Percentiles rank a stretch among this genome's conserved stretches.
phyloP scores from a whole-genome alignment of 2,113 vertebrate species.

The Lipophrys pholis region DNA sequence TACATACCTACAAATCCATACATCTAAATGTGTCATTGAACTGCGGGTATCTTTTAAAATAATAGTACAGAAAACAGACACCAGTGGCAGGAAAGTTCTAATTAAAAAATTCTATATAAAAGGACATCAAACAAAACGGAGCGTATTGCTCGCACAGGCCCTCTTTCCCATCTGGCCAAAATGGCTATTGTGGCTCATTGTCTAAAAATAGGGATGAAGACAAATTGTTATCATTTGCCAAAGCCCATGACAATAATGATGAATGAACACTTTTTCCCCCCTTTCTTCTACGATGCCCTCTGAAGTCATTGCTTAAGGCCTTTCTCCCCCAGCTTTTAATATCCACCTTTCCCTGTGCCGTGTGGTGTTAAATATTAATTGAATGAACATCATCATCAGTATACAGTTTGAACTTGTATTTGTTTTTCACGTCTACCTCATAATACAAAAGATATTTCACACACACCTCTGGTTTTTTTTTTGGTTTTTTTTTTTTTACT shows the following conservation, averaged over 20 bases:
- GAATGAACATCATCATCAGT: conserved; percentile 85
- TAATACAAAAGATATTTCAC: not conserved
- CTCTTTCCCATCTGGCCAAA: conserved; percentile 96
- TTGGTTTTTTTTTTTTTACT: not conserved
- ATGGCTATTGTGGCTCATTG: conserved; percentile 99
- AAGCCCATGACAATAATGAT: conserved; percentile 99
- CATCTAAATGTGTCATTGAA: conserved; percentile 71
- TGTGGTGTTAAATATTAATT: conserved; percentile 89
- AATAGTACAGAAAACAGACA: conserved; percentile 41
- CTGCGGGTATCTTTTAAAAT: conserved; percentile 50
- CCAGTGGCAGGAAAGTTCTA: conserved; percentile 63
- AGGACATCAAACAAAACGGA: conserved; percentile 76
- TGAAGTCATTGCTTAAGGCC: conserved; percentile 99
- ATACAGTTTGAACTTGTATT: conserved; percentile 7
- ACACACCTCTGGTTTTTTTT: too few relatives aligned
- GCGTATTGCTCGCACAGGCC: conserved; percentile 90
- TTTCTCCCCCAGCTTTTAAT: conserved; percentile 74
- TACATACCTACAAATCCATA: conserved; percentile 37
- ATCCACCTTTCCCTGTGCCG: conserved; percentile 61
- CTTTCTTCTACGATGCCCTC: conserved; percentile 87
- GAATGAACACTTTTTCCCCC: conserved; percentile 95
- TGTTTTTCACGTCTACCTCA: not conserved
- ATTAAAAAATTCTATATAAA: conserved; percentile 85
- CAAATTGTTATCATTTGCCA: conserved; percentile 99
- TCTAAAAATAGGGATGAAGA: conserved; percentile 99